phyloP scores from a whole-genome alignment of 2,113 vertebrate genomes.

The Lucifuga dentata region DNA sequence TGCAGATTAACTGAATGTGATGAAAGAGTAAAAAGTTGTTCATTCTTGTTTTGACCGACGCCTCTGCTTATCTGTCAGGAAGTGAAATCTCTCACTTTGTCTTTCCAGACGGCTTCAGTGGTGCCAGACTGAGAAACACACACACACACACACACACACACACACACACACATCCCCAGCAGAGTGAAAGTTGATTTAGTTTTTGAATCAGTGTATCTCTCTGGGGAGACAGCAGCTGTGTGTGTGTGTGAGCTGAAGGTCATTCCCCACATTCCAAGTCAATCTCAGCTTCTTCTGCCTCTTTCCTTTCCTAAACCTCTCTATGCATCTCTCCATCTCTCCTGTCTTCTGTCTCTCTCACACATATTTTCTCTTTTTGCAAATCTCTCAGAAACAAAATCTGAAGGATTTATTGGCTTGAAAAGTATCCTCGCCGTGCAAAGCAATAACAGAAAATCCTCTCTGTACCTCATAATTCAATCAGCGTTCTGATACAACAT shows the following conservation, averaged over 20 bases:
- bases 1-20: too few relatives aligned
- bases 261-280: slow-evolving; percentile 59
- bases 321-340: background rate
- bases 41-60: background rate
- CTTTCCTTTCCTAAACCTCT: background rate
- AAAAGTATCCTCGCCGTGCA: background rate
- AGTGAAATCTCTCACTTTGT: slow-evolving; percentile 23
- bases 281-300: slow-evolving; percentile 8
- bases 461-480: too few relatives aligned
- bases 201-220: background rate
- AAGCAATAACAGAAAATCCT: too few relatives aligned
- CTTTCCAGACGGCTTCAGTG: slow-evolving; percentile 25
- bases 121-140: slow-evolving; percentile 46
- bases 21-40: background rate
- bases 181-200: slow-evolving; percentile 12
- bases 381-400: background rate
- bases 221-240: background rate
- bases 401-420: background rate
- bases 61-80: slow-evolving; percentile 12
- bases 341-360: background rate
- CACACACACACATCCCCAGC: slow-evolving; percentile 1
- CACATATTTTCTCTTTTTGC: background rate
- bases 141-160: slow-evolving; percentile 24
- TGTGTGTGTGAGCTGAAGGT: background rate
- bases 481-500: too few relatives aligned